These are phyloP conservation scores for Garra rufa DNA, from an alignment of 2,113 vertebrate genomes.

Conservation along the genomic window DNA sequence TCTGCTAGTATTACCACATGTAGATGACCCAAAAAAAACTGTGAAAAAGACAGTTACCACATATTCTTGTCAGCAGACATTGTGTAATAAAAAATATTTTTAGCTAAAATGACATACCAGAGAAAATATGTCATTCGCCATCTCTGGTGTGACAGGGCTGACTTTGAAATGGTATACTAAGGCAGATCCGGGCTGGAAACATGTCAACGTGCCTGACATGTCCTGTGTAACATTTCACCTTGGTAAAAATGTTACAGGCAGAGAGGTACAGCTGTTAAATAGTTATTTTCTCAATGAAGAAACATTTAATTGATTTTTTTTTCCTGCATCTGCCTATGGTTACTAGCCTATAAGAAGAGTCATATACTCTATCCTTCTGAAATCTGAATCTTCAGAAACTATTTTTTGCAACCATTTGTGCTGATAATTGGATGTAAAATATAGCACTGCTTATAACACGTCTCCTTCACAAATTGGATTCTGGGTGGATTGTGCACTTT, in stretches of 20 bases:
- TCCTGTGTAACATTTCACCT: neutral
- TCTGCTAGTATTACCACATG: neutral
- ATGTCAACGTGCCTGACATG: neutral
- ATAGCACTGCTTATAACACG: neutral
- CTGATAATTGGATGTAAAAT: neutral
- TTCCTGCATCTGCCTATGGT: neutral
- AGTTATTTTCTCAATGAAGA: neutral
- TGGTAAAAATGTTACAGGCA: neutral
- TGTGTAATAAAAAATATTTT: constrained; percentile 19
- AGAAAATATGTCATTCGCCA: neutral
- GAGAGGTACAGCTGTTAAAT: neutral
- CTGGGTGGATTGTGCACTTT: neutral
- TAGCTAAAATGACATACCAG: constrained; percentile 13
- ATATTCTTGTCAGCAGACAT: neutral
- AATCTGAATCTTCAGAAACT: neutral
- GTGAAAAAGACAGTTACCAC: neutral
- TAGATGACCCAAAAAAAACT: constrained; percentile 30
- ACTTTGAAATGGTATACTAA: neutral
- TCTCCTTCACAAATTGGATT: neutral
- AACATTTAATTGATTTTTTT: neutral
- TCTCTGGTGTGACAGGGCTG: constrained; percentile 14
- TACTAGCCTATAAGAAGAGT: neutral
- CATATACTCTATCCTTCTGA: neutral
- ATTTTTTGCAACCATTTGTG: neutral
- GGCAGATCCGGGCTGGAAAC: neutral